Evolutionary conservation across 2,797 vertebrate species (phyloP).

Genomic region (Rachycentron canadum): DNA sequence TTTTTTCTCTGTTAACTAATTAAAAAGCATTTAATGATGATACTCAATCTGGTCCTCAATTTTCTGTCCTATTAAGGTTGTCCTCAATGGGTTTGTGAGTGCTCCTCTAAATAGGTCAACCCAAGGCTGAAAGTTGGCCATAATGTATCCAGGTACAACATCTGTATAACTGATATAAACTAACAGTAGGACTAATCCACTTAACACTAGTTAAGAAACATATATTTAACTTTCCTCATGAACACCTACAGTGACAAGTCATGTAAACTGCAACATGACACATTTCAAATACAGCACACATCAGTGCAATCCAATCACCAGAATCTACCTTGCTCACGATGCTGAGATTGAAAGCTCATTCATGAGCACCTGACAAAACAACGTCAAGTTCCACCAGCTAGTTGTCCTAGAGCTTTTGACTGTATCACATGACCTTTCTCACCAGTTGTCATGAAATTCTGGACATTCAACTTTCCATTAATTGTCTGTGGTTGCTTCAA

Average conservation of each 20-base stretch:
- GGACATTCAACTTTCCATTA: neutral
- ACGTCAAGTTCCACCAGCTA: neutral
- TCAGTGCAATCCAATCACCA: neutral
- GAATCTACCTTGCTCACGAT: neutral
- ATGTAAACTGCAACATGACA: neutral
- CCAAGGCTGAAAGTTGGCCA: slow-evolving; percentile 73
- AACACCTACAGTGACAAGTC: neutral
- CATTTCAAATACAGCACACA: neutral
- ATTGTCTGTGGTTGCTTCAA: neutral
- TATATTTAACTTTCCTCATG: neutral
- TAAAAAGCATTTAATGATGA: slow-evolving; percentile 87
- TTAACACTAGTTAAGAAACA: neutral
- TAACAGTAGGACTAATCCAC: neutral
- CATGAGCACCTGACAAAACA: neutral
- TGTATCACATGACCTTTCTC: neutral
- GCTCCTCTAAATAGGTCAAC: slow-evolving; percentile 82
- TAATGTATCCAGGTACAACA: slow-evolving; percentile 55
- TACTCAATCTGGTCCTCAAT: slow-evolving; percentile 87
- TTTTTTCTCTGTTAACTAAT: slow-evolving; percentile 82
- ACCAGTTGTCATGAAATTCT: neutral
- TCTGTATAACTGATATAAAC: slow-evolving; percentile 14
- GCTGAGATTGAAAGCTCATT: neutral
- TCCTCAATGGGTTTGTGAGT: slow-evolving; percentile 80
- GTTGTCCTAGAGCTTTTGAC: neutral
- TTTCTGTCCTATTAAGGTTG: slow-evolving; percentile 84